Evolutionary conservation across 53 echinoderm and acorn worm genomes (phyloP), one percentile per base, ranked within the genome.

Genomic region (Pentamera pediparva): DNA sequence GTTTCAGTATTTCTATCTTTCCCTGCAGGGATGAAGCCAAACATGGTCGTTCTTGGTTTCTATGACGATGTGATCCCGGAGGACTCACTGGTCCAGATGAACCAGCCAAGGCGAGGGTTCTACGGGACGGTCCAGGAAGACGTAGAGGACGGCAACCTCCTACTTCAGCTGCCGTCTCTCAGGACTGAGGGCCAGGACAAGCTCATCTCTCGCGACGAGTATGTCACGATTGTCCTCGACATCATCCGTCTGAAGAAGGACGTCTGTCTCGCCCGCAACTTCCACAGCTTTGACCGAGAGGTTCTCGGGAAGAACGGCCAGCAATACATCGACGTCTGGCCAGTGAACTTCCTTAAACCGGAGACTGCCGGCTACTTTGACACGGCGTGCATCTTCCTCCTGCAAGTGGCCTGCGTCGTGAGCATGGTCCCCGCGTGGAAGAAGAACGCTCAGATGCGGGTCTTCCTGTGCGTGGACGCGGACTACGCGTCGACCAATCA

Each of bases 11-110:
- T n/a, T n/a, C n/a, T n/a, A n/a, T n/a, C n/a, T n/a, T n/a, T n/a
- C n/a, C n/a, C n/a, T 26, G 24, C 38, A 93, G 93, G 95, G 35
- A 95, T 95, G 95, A 95, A 95, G 57, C 90, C 90, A 5, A 95
- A 95, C 58, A 95, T 90, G 51, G 80, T 82, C 1, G 75, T 95
- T 11, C 62, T 95, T 48, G 95, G 95, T 27, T 95, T 95, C 83
- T 88, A 95, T 38, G 95, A 95, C 57, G 79, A 78, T 37, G 37
- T 54, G 13, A 50, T 62, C 10, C 85, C 90, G 2, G 62, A 59
- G 32, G 87, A 95, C 48, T 60, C 81, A 15, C 78, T 95, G 13
- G 0, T 31, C 34, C 78, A 84, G 50, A 56, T 74, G 37, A 39
- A 39, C n/a, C 61, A 35, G 22, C 35, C 35, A 19, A 4, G 73